Evolutionary conservation across 2,888 invertebrate genomes (phyloP), one percentile per base, ranked within the genome.

Genomic region (Ormyrus nitidulus): DNA sequence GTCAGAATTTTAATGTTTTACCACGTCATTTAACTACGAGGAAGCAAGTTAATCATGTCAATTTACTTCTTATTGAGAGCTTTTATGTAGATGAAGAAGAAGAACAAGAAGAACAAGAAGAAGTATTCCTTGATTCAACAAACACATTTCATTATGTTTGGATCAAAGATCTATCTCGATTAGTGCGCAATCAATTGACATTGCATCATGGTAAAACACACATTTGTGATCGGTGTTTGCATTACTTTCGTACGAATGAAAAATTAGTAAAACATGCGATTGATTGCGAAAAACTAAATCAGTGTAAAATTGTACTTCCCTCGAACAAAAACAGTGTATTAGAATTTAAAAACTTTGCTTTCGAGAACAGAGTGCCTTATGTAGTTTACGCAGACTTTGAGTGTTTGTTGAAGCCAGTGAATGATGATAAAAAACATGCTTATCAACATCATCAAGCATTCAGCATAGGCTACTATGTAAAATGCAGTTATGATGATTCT

Each of bases 371-470:
- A 19, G 19, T 19, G 19, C 19, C 19, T 58, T 58, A 3, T 58
- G 48, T 77, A n/a, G 71, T 83, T 11, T 78, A 77, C 44, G 76
- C 76, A 0, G 80, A 83, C 19, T 62, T 82, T 54, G 80, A 82
- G 61, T 80, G 76, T 54, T 56, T 82, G 7, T 53, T 78, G 46
- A 62, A 74, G 46, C 70, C 80, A 46, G 2, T 11, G 6, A 13
- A 10, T 34, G 44, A 49, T 34, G 58, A 71, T 9, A 56, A 66
- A 19, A 19, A 19, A 53, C 13, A 10, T 56, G 72, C 71, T 13
- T 73, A 62, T 54, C 53, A 19, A 19, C 19, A 19, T 19, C 19
- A 19, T 19, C 19, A 19, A 34, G 34, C 3, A 34, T 19, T 19
- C 11, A 62, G 58, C 19, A 9, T 62, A 56, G 64, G 64, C 10